Percentiles rank a stretch among this genome's conserved stretches.
Evolutionary conservation across 2,888 invertebrate species (phyloP).

Genomic region (Philaethria dido): DNA sequence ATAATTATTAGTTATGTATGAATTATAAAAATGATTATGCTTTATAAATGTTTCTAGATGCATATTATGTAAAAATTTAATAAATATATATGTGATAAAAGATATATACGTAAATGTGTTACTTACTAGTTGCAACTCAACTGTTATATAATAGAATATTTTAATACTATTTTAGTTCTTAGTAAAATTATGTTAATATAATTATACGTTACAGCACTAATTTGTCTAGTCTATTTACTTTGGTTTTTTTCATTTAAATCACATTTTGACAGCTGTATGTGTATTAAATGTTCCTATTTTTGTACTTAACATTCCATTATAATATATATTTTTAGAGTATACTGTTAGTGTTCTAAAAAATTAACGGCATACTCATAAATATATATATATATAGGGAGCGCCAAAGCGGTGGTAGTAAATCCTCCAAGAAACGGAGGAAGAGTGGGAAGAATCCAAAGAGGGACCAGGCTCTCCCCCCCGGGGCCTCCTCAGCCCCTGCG

Average conservation of each 20-base stretch:
- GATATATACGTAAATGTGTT: neutral
- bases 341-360: neutral
- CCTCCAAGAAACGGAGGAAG: too few species aligned
- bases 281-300: slow-evolving; percentile 14
- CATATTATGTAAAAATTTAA: too few species aligned
- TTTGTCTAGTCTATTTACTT: neutral
- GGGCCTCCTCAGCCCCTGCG: too few species aligned
- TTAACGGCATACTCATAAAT: too few species aligned
- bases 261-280: neutral
- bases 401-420: too few species aligned
- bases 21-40: neutral
- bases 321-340: neutral
- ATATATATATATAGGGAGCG: too few species aligned
- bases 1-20: neutral
- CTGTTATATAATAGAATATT: neutral
- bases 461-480: too few species aligned
- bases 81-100: neutral
- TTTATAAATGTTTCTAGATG: neutral
- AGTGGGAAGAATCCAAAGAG: too few species aligned
- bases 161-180: neutral
- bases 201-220: neutral
- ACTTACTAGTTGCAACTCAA: too few species aligned
- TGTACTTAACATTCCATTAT: slow-evolving; percentile 15
- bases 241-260: neutral
- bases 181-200: neutral